These are phyloP conservation scores for Candidula unifasciata DNA, from an alignment of 2,888 invertebrate genomes.

Conservation along the genomic window DNA sequence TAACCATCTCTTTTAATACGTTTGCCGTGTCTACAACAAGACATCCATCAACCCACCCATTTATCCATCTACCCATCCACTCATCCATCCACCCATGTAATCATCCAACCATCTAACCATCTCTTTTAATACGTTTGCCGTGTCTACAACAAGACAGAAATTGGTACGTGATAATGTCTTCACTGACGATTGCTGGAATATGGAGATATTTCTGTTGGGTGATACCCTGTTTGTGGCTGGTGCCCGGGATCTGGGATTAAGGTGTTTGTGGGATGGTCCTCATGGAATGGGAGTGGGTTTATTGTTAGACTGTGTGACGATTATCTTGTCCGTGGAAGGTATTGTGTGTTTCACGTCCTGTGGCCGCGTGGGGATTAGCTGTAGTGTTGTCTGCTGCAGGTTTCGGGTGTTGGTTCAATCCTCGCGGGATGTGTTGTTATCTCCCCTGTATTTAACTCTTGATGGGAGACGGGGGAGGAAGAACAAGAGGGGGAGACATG, in stretches of 20 bases:
- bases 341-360: slow-evolving; percentile 1
- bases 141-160: too few species aligned
- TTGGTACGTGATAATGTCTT: neutral
- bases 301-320: neutral
- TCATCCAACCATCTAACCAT: too few species aligned
- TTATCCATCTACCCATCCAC: too few species aligned
- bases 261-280: neutral
- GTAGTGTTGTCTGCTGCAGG: neutral
- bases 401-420: neutral
- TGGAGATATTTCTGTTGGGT: neutral
- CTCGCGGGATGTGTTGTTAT: neutral
- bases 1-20: too few species aligned
- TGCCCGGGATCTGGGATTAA: neutral
- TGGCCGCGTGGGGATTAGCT: neutral
- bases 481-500: too few species aligned
- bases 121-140: too few species aligned
- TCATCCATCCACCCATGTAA: too few species aligned
- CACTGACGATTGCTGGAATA: neutral
- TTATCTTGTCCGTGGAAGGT: neutral
- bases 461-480: neutral
- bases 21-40: too few species aligned
- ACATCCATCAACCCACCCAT: too few species aligned
- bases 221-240: neutral
- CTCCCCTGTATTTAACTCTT: neutral
- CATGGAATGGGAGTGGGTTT: neutral